A percentile compares a stretch with the other conserved stretches of the same genome.
Conservation (phyloP, 2,113 vertebrate genomes). For the Apistogramma diplotaenia region DNA sequence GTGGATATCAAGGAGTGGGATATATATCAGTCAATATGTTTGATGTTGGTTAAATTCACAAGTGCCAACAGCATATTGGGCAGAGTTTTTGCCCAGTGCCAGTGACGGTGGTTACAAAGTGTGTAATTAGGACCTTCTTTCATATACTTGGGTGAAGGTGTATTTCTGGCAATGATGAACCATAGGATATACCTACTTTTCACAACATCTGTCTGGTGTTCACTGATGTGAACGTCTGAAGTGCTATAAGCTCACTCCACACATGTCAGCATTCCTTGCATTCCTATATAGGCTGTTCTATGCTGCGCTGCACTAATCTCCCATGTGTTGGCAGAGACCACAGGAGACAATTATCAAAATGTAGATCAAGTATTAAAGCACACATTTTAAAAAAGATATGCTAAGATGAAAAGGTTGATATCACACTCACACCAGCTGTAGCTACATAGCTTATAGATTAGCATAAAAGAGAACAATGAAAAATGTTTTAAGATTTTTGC, state of each 20-base stretch:
- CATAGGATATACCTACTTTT: not conserved
- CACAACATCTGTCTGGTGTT: not conserved
- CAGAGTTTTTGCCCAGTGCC: not conserved
- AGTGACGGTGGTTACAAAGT: not conserved
- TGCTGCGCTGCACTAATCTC: not conserved
- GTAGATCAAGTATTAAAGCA: too few species aligned
- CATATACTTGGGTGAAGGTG: not conserved
- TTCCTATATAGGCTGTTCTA: slow-evolving; percentile 9
- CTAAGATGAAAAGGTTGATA: not conserved
- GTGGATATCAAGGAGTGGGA: not conserved
- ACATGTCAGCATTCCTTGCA: slow-evolving; percentile 38
- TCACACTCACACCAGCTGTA: not conserved
- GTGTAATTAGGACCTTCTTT: not conserved
- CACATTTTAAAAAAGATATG: not conserved
- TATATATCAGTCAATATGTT: not conserved
- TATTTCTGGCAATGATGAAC: not conserved
- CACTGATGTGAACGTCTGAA: slow-evolving; percentile 8
- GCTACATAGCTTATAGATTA: not conserved
- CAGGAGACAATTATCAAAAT: not conserved
- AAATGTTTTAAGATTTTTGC: not conserved
- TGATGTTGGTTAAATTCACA: not conserved
- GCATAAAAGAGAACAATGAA: not conserved
- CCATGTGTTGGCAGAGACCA: not conserved
- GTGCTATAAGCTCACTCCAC: slow-evolving; percentile 6
- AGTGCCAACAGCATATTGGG: not conserved